These are phyloP conservation scores for Enteromius treurensis DNA, from an alignment of 2,797 vertebrate genomes.

Conservation along the genomic window DNA sequence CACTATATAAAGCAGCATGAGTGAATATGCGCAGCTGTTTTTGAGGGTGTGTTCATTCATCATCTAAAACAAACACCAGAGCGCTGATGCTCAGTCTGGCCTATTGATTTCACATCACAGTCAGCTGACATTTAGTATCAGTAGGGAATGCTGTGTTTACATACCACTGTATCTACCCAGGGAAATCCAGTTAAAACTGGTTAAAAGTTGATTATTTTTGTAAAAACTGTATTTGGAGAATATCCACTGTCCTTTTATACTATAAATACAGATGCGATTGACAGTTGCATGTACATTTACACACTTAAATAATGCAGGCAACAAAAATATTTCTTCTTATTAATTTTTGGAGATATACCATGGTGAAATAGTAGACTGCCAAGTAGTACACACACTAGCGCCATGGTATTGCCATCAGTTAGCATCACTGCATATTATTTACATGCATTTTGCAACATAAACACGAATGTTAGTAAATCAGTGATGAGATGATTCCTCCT, in stretches of 20 bases:
- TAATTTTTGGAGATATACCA: not conserved
- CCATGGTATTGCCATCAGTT: not conserved
- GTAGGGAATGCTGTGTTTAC: conserved; percentile 1
- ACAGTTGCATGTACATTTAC: not conserved
- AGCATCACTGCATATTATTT: not conserved
- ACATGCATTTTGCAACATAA: not conserved
- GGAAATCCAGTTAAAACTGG: not conserved
- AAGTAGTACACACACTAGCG: too few relatives aligned
- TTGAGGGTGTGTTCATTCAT: conserved; percentile 29
- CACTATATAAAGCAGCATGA: not conserved
- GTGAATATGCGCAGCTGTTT: not conserved
- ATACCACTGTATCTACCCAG: not conserved
- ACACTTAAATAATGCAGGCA: not conserved
- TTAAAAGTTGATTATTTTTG: not conserved
- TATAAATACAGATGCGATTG: not conserved
- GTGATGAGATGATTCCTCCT: not conserved
- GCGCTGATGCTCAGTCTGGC: conserved; percentile 35
- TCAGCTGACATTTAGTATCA: conserved; percentile 24
- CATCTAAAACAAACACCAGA: conserved; percentile 32
- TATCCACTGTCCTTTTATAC: not conserved
- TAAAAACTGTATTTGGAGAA: not conserved
- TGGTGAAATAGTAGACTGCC: not conserved
- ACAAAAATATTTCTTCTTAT: not conserved
- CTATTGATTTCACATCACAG: conserved; percentile 43
- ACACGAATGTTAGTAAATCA: not conserved